phyloP scores from a whole-genome alignment of 1,140 invertebrate species.

The Cotesia typhae region DNA sequence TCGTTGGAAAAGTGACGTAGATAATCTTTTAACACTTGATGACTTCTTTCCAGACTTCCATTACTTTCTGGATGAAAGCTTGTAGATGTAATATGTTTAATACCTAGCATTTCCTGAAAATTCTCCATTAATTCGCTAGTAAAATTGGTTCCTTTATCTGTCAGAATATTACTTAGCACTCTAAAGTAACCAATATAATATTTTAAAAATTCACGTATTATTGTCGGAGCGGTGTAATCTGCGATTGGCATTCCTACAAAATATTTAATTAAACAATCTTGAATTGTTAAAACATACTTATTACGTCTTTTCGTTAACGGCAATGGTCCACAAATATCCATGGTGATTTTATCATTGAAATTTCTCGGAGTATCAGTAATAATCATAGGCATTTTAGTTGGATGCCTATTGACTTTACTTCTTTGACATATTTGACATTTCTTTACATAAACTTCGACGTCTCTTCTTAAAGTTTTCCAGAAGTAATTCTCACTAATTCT shows the following conservation, averaged over 20 bases:
- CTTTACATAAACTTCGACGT: background rate
- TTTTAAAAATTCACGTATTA: slow-evolving; percentile 17
- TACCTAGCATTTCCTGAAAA: slow-evolving; percentile 27
- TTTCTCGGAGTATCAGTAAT: slow-evolving; percentile 31
- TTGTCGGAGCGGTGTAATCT: slow-evolving; percentile 13
- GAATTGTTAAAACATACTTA: slow-evolving; percentile 13
- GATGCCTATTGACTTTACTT: slow-evolving; percentile 28
- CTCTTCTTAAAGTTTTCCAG: slow-evolving; percentile 32
- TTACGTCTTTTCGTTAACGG: slow-evolving; percentile 30
- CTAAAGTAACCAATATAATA: slow-evolving; percentile 32
- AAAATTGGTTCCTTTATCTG: slow-evolving; percentile 49
- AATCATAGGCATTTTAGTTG: slow-evolving; percentile 35
- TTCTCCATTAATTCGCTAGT: slow-evolving; percentile 33
- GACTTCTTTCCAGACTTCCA: background rate
- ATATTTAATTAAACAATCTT: slow-evolving; percentile 26
- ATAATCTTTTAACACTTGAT: slow-evolving; percentile 27
- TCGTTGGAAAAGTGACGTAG: slow-evolving; percentile 26
- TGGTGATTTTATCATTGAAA: slow-evolving; percentile 32
- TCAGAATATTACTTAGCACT: slow-evolving; percentile 40
- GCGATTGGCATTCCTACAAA: slow-evolving; percentile 18
- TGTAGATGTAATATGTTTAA: slow-evolving; percentile 29
- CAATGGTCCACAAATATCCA: slow-evolving; percentile 36
- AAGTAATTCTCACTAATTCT: slow-evolving; percentile 31
- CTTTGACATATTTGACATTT: slow-evolving; percentile 33
- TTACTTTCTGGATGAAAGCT: slow-evolving; percentile 29